Percentiles rank a stretch among this genome's conserved stretches.
phyloP scores from a whole-genome alignment of 2,888 invertebrate species.

The Tiliacea aurago region DNA sequence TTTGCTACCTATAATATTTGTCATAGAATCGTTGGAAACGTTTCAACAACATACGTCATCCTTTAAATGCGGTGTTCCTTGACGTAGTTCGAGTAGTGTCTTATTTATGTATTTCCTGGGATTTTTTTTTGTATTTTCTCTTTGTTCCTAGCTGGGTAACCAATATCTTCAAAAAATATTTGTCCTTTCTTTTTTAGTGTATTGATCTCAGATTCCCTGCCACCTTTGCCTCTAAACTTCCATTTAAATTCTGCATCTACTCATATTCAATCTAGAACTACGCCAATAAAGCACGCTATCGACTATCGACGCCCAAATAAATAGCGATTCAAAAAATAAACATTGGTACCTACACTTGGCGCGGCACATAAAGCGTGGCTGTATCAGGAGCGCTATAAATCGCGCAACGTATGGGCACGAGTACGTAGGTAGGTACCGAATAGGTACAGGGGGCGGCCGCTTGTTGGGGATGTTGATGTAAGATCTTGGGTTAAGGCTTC shows the following conservation, averaged over 20 bases:
- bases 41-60: background rate
- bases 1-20: background rate
- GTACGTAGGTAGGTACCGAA: conserved; percentile 17
- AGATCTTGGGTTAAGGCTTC: background rate
- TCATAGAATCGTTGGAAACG: background rate
- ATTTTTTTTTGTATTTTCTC: background rate
- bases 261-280: conserved; percentile 40
- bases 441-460: background rate
- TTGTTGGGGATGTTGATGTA: conserved; percentile 17
- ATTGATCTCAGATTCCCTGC: background rate
- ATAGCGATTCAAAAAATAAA: conserved; percentile 72
- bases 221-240: conserved; percentile 10
- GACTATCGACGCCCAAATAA: conserved; percentile 65
- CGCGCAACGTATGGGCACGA: conserved; percentile 50
- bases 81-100: too few relatives aligned
- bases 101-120: background rate
- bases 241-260: conserved; percentile 31
- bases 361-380: conserved; percentile 68
- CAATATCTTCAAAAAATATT: background rate
- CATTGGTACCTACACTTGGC: conserved; percentile 67
- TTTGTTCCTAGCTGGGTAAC: background rate
- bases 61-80: background rate
- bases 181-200: background rate
- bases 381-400: conserved; percentile 76
- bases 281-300: conserved; percentile 63